These are phyloP conservation scores for Heteromormyrus szaboi DNA, from an alignment of 2,797 vertebrate genomes.

Conservation along the genomic window DNA sequence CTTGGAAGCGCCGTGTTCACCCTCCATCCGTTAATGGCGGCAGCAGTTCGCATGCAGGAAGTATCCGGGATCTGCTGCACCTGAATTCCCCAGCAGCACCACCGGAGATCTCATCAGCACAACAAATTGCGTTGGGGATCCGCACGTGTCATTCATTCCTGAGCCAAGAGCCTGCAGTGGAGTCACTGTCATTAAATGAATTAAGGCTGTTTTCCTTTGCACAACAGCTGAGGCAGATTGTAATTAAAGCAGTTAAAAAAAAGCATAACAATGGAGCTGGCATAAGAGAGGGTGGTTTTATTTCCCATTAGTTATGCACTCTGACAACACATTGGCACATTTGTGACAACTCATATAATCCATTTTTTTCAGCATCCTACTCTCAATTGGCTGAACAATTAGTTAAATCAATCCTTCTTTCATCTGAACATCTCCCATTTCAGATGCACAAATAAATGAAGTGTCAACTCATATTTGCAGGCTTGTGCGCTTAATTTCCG, in stretches of 20 bases:
- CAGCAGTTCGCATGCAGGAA: neutral
- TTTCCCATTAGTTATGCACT: neutral
- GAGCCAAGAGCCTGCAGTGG: neutral
- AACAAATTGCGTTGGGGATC: neutral
- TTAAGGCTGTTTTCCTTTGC: neutral
- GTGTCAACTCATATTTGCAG: neutral
- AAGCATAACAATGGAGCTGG: neutral
- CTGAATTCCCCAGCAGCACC: neutral
- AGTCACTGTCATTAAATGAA: neutral
- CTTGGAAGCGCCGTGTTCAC: neutral
- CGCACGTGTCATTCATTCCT: neutral
- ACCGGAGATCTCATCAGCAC: neutral
- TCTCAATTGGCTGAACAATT: neutral
- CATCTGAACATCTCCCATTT: neutral
- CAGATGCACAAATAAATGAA: neutral
- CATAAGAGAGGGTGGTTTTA: neutral
- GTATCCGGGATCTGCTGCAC: neutral
- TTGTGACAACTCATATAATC: neutral
- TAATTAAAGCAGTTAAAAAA: neutral
- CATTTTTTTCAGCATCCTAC: neutral
- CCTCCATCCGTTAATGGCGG: neutral
- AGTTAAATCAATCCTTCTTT: neutral
- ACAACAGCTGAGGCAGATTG: neutral
- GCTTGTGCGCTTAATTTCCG: neutral
- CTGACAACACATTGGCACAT: neutral